Conservation (phyloP, 2,113 vertebrate genomes). For the Microtus oregoni region DNA sequence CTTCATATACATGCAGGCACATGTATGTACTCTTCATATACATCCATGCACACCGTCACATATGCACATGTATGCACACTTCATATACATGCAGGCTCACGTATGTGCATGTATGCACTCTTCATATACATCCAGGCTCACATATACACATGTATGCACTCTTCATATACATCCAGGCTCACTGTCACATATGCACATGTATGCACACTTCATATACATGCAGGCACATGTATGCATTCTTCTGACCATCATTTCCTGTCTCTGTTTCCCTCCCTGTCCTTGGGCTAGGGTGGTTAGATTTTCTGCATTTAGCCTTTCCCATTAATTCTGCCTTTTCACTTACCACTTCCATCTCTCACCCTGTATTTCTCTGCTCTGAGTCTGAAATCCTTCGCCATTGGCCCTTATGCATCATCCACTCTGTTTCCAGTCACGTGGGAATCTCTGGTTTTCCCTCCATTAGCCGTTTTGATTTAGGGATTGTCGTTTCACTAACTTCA, state of each 20-base stretch:
- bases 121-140: no score
- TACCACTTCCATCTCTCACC: neutral
- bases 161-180: rapidly evolving
- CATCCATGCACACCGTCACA: no score
- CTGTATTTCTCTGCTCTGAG: neutral
- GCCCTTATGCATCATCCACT: neutral
- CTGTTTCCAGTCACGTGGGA: neutral
- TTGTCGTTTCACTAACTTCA: neutral
- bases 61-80: no score
- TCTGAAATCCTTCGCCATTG: neutral
- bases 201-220: no score
- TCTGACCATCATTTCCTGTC: neutral
- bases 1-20: no score
- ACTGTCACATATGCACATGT: no score
- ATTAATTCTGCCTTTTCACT: neutral
- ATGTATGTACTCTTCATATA: no score
- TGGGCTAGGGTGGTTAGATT: neutral
- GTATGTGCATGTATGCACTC: no score
- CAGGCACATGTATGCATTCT: no score
- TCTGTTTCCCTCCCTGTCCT: neutral
- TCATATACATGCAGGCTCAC: no score
- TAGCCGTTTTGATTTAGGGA: neutral
- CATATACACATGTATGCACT: rapidly evolving
- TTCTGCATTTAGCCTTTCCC: neutral
- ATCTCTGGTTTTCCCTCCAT: neutral